phyloP scores from a whole-genome alignment of 2,888 invertebrate genomes.

The Parochlus steinenii region DNA sequence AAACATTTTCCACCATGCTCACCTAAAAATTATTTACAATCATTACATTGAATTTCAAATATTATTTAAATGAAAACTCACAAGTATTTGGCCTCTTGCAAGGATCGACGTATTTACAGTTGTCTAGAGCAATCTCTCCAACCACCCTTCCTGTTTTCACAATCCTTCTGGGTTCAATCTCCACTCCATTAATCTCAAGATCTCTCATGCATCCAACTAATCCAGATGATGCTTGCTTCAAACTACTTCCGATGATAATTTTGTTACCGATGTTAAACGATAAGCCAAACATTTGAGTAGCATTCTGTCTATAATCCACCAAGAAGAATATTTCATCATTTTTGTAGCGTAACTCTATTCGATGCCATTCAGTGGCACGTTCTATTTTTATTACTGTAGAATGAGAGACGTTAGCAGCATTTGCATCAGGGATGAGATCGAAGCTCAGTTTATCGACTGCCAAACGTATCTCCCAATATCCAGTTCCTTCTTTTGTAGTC shows the following conservation, averaged over 20 bases:
- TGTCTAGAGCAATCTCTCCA: constrained; percentile 78
- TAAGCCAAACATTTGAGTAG: constrained; percentile 46
- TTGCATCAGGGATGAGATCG: constrained; percentile 55
- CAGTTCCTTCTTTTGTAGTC: constrained; percentile 48
- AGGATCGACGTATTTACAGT: constrained; percentile 78
- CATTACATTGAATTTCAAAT: no score
- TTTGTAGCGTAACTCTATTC: constrained; percentile 59
- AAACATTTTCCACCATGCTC: constrained; percentile 84
- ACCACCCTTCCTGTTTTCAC: constrained; percentile 69
- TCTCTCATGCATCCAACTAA: constrained; percentile 86
- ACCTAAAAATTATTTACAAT: no score
- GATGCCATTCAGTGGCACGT: constrained; percentile 66
- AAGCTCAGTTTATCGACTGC: constrained; percentile 75
- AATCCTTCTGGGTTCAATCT: constrained; percentile 64
- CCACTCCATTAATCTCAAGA: constrained; percentile 64
- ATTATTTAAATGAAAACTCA: no score
- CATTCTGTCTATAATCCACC: constrained; percentile 59
- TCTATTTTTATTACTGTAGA: constrained; percentile 69
- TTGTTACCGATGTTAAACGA: constrained; percentile 51
- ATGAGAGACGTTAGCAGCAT: constrained; percentile 61
- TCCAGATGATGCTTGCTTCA: constrained; percentile 53
- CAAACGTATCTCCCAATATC: constrained; percentile 78
- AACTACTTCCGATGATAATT: constrained; percentile 64
- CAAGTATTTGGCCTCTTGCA: constrained; percentile 81
- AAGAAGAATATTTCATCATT: constrained; percentile 55